Evolutionary conservation across 1,140 invertebrate species (phyloP).

Genomic region (Drosophila guanche): DNA sequence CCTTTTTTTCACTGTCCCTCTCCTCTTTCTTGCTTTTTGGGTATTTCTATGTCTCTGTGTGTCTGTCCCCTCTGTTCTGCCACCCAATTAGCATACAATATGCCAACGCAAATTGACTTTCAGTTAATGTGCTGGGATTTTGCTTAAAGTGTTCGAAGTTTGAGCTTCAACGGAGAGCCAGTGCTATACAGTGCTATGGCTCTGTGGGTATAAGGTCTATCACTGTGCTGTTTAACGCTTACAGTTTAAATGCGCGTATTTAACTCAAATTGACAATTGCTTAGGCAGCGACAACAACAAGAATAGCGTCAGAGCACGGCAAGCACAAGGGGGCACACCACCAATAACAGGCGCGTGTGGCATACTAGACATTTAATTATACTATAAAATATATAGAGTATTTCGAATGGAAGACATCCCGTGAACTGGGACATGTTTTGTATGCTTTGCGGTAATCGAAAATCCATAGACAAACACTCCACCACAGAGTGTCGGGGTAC

Average conservation of each 20-base stretch:
- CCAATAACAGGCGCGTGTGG: neutral
- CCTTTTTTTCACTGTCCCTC: no score
- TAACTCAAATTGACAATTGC: slow-evolving; percentile 78
- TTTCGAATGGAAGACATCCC: no score
- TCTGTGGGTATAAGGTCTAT: slow-evolving; percentile 24
- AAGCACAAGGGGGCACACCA: slow-evolving; percentile 39
- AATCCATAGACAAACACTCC: no score
- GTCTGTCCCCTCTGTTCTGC: slow-evolving; percentile 7
- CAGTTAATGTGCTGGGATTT: slow-evolving; percentile 66
- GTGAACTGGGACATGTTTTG: no score
- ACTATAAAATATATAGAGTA: neutral
- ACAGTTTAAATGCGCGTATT: slow-evolving; percentile 71
- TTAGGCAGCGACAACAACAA: slow-evolving; percentile 21
- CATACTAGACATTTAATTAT: slow-evolving; percentile 55
- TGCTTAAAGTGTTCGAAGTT: slow-evolving; percentile 30
- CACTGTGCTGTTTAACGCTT: slow-evolving; percentile 45
- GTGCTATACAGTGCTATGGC: neutral
- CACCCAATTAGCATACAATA: slow-evolving; percentile 41
- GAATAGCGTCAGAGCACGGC: neutral
- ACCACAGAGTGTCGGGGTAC: no score
- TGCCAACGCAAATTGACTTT: slow-evolving; percentile 43
- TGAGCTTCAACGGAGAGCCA: neutral
- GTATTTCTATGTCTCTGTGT: slow-evolving; percentile 15
- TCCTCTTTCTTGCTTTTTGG: no score
- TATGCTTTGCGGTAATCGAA: no score